Percentiles rank a stretch among this genome's conserved stretches.
These are phyloP conservation scores for Leptosomus discolor DNA, from an alignment of 2,113 vertebrate species.

Conservation along the genomic window DNA sequence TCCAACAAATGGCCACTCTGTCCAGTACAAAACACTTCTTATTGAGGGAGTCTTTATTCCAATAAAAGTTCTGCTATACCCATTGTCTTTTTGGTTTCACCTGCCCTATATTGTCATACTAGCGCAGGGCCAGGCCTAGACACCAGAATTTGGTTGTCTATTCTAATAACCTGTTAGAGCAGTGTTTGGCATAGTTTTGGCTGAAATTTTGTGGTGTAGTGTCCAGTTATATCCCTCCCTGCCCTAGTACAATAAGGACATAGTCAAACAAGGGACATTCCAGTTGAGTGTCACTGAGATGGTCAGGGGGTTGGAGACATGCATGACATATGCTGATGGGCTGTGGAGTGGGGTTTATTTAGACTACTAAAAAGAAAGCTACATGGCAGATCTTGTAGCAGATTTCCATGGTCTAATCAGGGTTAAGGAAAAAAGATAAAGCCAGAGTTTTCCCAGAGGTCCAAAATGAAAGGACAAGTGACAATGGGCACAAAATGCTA, in stretches of 20 bases:
- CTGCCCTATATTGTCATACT: too few relatives aligned
- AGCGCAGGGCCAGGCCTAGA: neutral
- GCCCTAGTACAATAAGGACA: neutral
- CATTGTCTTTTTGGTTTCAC: neutral
- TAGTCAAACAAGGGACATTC: neutral
- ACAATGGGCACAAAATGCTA: neutral
- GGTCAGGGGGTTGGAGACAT: fast-evolving
- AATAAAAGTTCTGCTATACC: neutral
- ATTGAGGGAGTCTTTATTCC: neutral
- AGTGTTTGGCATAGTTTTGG: neutral
- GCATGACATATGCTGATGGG: too few relatives aligned
- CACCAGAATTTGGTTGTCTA: neutral
- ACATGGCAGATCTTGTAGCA: fast-evolving
- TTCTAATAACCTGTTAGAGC: neutral
- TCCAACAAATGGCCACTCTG: neutral
- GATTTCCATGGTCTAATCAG: neutral
- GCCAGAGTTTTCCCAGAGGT: neutral
- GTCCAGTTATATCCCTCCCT: neutral
- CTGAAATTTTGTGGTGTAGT: neutral
- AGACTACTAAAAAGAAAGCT: neutral
- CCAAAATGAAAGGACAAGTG: neutral
- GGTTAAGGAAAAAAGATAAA: neutral
- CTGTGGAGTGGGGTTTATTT: neutral
- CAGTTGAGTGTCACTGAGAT: neutral
- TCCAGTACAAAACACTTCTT: neutral